These are phyloP conservation scores for Notiomystis cincta DNA, from an alignment of 2,113 vertebrate genomes.

Conservation along the genomic window DNA sequence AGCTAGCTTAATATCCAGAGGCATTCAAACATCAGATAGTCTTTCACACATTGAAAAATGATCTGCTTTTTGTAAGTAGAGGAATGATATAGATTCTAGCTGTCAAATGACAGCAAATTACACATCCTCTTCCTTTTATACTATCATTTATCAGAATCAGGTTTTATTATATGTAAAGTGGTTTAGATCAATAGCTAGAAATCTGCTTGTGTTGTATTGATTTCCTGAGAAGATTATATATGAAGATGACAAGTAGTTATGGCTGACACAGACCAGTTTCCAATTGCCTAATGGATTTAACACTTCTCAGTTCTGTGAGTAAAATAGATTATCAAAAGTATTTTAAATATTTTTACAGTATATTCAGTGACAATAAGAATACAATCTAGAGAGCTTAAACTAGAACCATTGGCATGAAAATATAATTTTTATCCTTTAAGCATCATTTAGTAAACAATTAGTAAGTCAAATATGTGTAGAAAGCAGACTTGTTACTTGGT, in stretches of 20 bases:
- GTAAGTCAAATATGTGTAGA: background rate
- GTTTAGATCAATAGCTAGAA: slow-evolving; percentile 44
- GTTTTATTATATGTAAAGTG: background rate
- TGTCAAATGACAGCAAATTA: slow-evolving; percentile 1
- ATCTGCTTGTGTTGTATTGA: slow-evolving; percentile 1
- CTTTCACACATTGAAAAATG: background rate
- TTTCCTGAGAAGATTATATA: slow-evolving; percentile 15
- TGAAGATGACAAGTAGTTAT: background rate
- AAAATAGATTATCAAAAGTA: background rate
- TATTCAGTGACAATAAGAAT: background rate
- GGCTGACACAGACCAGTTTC: background rate
- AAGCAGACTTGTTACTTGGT: background rate
- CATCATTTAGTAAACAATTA: background rate
- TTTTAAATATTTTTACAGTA: background rate
- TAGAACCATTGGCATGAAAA: background rate
- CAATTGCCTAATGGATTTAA: slow-evolving; percentile 3
- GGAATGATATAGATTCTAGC: background rate
- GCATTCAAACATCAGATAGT: background rate
- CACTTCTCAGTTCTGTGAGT: background rate
- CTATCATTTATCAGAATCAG: slow-evolving; percentile 28
- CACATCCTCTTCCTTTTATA: background rate
- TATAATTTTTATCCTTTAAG: background rate
- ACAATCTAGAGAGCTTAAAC: background rate
- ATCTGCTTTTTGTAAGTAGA: background rate
- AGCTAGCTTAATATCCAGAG: background rate